A percentile compares a stretch with the other conserved stretches of the same genome.
Conservation (phyloP, 1,140 invertebrate species). For the Lucilia cuprina region DNA sequence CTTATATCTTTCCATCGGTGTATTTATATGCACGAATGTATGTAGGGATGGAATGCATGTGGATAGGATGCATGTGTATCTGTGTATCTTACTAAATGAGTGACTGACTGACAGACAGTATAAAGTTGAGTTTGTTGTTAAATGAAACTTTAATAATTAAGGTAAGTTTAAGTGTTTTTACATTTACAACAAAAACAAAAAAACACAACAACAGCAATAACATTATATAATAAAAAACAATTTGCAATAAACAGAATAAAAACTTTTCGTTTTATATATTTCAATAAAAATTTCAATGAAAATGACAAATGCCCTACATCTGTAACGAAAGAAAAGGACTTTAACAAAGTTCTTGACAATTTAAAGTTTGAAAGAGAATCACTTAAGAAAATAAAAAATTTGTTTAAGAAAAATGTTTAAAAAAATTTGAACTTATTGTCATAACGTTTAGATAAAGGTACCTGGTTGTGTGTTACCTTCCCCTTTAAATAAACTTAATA, state of each 20-base stretch:
- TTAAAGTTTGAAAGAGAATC: too few species aligned
- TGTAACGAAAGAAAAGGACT: too few species aligned
- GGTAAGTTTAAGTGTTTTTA: slow-evolving; percentile 29
- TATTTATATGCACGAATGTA: too few species aligned
- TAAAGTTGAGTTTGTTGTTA: slow-evolving; percentile 21
- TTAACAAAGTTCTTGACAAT: too few species aligned
- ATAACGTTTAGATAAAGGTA: too few species aligned
- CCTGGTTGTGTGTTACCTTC: too few species aligned
- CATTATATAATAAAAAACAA: neutral
- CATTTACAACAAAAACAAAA: slow-evolving; percentile 12
- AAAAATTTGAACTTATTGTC: too few species aligned
- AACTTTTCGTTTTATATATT: neutral
- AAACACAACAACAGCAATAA: neutral
- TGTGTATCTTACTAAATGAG: slow-evolving; percentile 12
- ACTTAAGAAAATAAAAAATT: neutral
- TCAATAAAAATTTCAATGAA: neutral
- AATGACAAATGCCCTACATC: neutral
- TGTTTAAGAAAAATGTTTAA: too few species aligned
- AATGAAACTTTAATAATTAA: slow-evolving; percentile 34
- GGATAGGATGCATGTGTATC: neutral
- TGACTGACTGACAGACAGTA: slow-evolving; percentile 13
- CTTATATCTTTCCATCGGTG: neutral
- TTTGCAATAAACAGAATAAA: neutral
- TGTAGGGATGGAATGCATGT: too few species aligned
- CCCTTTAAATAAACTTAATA: too few species aligned